A percentile compares a stretch with the other conserved stretches of the same genome.
These are phyloP conservation scores for Chaetodon trifascialis DNA, from an alignment of 2,113 vertebrate species.

Conservation along the genomic window DNA sequence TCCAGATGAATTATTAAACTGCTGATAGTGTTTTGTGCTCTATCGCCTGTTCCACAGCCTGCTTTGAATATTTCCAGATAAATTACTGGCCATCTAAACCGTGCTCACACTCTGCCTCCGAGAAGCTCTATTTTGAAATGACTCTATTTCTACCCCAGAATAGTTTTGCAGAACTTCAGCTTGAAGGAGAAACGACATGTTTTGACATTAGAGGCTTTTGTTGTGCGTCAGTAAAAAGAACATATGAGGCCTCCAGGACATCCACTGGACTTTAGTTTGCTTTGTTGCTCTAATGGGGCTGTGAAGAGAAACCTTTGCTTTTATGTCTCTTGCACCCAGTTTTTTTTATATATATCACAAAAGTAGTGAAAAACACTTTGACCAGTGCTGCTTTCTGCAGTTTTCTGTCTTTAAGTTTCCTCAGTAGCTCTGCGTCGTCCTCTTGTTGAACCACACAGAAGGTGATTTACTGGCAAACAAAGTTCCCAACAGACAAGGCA, in stretches of 20 bases:
- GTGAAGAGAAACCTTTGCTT: background rate
- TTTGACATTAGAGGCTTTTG: background rate
- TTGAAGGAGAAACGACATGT: background rate
- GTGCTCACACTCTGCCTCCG: background rate
- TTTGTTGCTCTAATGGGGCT: background rate
- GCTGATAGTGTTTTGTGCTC: conserved; percentile 4
- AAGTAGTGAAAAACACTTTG: background rate
- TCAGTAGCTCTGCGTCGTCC: background rate
- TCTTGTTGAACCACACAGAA: background rate
- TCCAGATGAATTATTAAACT: background rate
- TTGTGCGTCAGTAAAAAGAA: background rate
- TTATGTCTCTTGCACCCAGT: background rate
- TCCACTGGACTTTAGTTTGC: background rate
- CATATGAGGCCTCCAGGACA: background rate
- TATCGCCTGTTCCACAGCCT: background rate
- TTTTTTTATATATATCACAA: background rate
- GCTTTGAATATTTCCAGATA: background rate
- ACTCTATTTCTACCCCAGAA: background rate
- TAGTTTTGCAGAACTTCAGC: background rate
- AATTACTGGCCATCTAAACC: background rate
- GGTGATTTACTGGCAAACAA: background rate
- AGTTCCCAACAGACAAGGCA: background rate
- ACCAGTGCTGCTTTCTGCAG: background rate
- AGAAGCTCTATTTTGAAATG: background rate
- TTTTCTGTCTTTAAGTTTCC: background rate